Conservation (phyloP, 2,113 vertebrate genomes). For the Grammomys dolichurus region DNA sequence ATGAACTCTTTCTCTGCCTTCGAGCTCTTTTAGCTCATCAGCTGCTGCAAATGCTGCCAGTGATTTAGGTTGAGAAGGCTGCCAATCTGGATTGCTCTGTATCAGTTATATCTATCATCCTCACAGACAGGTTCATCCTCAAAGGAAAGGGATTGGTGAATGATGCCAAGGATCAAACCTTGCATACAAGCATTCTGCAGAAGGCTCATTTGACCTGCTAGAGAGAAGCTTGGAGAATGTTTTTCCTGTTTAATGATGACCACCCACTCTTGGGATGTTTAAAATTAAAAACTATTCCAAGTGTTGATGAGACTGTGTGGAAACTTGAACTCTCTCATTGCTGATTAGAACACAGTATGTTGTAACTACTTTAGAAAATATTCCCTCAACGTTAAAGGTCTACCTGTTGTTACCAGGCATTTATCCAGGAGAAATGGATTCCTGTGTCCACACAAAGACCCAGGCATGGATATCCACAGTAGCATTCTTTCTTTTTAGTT, state of each 20-base stretch:
- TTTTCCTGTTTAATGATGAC: background rate
- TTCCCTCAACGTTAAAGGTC: background rate
- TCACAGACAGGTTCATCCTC: background rate
- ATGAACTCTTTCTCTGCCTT: background rate
- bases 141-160: background rate
- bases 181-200: background rate
- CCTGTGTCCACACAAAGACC: background rate
- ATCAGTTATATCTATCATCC: background rate
- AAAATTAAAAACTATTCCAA: background rate
- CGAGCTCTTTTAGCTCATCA: background rate
- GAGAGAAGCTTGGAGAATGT: background rate
- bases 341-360: background rate
- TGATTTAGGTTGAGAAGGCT: background rate
- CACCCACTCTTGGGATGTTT: background rate
- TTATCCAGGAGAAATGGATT: background rate
- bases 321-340: background rate
- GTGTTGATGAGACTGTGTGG: background rate
- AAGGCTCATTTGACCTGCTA: background rate
- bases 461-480: background rate
- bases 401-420: background rate
- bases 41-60: background rate
- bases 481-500: background rate
- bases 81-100: background rate
- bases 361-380: background rate
- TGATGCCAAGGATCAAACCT: background rate